Conservation (phyloP, 1,140 invertebrate genomes). For the Oscheius sp. region DNA sequence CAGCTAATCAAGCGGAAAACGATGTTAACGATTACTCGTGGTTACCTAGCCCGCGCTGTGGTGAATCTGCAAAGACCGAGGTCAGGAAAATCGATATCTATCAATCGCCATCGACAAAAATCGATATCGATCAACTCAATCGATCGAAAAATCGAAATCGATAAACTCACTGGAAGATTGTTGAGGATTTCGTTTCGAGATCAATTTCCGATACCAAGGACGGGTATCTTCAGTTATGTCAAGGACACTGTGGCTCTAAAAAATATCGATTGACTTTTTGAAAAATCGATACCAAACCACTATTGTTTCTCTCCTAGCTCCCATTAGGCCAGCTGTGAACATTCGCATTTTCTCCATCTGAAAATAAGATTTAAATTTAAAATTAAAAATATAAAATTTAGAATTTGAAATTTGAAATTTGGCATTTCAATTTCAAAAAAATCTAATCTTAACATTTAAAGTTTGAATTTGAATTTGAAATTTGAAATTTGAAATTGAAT, state of each 20-base stretch:
- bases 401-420: background rate
- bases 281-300: constrained; percentile 11
- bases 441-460: background rate
- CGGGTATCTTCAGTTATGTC: background rate
- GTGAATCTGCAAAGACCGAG: no score
- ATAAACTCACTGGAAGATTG: constrained; percentile 4
- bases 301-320: constrained; percentile 33
- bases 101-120: no score
- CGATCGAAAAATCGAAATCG: no score
- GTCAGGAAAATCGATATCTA: no score
- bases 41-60: no score
- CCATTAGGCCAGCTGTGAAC: constrained; percentile 41
- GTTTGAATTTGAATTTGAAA: background rate
- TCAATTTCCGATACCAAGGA: background rate
- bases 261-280: background rate
- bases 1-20: no score
- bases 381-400: background rate
- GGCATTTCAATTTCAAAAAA: background rate
- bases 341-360: constrained; percentile 43
- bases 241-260: background rate
- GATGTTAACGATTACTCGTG: no score
- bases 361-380: constrained; percentile 11
- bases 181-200: background rate
- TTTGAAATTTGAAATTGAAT: no score
- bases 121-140: no score